Conservation (phyloP, 2,113 vertebrate species). For the Tychaedon coryphoeus region DNA sequence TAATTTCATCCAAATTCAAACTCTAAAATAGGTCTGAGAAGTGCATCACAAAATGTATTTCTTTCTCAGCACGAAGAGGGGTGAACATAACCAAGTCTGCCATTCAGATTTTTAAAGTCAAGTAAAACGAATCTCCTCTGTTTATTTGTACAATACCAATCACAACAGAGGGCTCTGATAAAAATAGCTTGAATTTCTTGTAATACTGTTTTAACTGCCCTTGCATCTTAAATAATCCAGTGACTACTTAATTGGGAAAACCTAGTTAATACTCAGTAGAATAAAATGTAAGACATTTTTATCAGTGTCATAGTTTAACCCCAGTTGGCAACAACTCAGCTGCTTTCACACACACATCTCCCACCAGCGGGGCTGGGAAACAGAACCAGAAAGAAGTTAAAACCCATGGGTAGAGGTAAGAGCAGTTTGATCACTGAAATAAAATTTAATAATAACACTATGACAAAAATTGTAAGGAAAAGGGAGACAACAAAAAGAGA, state of each 20-base stretch:
- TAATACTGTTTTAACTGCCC: background rate
- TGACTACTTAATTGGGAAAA: conserved; percentile 5
- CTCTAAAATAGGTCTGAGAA: background rate
- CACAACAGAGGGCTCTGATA: background rate
- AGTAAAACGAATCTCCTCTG: background rate
- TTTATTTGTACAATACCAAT: background rate
- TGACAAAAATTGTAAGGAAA: background rate
- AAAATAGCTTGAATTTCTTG: background rate
- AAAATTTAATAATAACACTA: background rate
- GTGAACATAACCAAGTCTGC: background rate
- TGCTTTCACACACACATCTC: background rate
- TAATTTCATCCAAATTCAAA: background rate
- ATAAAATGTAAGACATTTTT: background rate
- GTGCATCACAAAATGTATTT: background rate
- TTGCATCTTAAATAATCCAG: conserved; percentile 14
- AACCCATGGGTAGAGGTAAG: background rate
- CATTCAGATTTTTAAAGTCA: background rate
- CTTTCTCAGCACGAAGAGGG: background rate
- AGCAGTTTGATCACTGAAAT: background rate
- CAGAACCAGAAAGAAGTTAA: background rate
- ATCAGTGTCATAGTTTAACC: background rate
- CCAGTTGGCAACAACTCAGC: background rate
- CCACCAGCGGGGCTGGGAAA: background rate
- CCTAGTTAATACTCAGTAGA: background rate
- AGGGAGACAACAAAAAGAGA: background rate